Evolutionary conservation across 2,113 vertebrate species (phyloP).

Genomic region (Vulpes lagopus): DNA sequence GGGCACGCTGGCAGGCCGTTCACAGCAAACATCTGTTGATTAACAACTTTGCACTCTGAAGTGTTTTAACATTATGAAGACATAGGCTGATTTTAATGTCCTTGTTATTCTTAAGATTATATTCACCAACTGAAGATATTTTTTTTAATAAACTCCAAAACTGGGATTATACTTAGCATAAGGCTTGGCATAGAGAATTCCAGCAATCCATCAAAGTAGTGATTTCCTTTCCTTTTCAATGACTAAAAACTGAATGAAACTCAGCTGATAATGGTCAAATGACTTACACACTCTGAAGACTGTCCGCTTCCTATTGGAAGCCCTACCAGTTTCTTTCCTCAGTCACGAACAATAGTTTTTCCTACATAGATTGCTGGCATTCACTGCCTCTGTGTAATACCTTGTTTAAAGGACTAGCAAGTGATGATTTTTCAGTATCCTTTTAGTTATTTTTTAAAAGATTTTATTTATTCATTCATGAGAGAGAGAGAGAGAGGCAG

Average conservation of each 20-base stretch:
- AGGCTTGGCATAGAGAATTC: not conserved
- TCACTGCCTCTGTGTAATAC: not conserved
- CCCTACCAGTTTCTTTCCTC: not conserved
- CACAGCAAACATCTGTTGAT: not conserved
- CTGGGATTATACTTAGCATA: not conserved
- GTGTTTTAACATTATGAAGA: not conserved
- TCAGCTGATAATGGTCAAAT: not conserved
- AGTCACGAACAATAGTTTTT: not conserved
- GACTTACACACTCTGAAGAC: not conserved
- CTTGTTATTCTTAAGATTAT: slow-evolving; percentile 8
- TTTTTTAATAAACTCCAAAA: not conserved
- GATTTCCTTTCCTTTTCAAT: not conserved
- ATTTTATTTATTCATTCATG: too few species aligned
- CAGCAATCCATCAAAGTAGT: not conserved
- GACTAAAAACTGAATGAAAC: slow-evolving; percentile 12
- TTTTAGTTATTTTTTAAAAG: not conserved
- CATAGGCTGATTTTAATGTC: not conserved
- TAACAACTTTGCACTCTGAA: not conserved
- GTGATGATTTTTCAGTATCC: not conserved
- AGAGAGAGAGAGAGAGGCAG: too few species aligned
- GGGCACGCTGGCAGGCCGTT: not conserved
- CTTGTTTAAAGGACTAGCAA: not conserved
- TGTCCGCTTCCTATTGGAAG: not conserved
- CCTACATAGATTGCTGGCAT: not conserved
- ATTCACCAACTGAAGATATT: not conserved